phyloP scores from a whole-genome alignment of 1,140 invertebrate genomes.

The Nylanderia fulva region DNA sequence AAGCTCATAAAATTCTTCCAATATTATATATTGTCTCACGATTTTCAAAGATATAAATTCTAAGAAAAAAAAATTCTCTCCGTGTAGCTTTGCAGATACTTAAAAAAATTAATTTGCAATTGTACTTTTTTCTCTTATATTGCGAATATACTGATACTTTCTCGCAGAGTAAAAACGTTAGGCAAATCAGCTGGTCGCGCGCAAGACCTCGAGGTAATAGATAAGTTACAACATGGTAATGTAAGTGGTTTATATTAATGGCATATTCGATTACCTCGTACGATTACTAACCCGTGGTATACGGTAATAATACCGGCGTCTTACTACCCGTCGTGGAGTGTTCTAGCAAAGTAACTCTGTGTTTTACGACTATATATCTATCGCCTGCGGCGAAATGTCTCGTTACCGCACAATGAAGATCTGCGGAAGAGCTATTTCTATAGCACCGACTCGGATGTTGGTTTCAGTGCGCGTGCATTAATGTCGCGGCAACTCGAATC shows the following conservation, averaged over 20 bases:
- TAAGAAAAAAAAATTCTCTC: too few species aligned
- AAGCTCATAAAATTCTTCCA: too few species aligned
- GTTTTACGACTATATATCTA: slow-evolving; percentile 28
- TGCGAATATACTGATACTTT: neutral
- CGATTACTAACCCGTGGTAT: neutral
- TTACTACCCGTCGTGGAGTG: slow-evolving; percentile 9
- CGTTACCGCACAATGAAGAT: slow-evolving; percentile 59
- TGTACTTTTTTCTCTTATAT: neutral
- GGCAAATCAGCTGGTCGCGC: too few species aligned
- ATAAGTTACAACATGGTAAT: neutral
- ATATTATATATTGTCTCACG: too few species aligned
- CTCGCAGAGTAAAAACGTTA: too few species aligned
- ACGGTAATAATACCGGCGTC: slow-evolving; percentile 5
- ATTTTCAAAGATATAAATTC: too few species aligned
- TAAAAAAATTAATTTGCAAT: neutral
- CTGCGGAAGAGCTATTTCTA: slow-evolving; percentile 48
- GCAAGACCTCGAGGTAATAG: too few species aligned
- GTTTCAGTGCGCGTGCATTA: neutral
- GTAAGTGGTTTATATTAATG: slow-evolving; percentile 24
- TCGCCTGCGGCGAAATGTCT: slow-evolving; percentile 34
- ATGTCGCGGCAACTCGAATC: slow-evolving; percentile 26
- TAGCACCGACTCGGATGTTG: slow-evolving; percentile 8
- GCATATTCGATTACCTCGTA: slow-evolving; percentile 21
- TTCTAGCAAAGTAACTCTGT: slow-evolving; percentile 21
- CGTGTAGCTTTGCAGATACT: too few species aligned